These are phyloP conservation scores for Euborellia annulipes DNA, from an alignment of 1,140 invertebrate genomes.

Conservation along the genomic window DNA sequence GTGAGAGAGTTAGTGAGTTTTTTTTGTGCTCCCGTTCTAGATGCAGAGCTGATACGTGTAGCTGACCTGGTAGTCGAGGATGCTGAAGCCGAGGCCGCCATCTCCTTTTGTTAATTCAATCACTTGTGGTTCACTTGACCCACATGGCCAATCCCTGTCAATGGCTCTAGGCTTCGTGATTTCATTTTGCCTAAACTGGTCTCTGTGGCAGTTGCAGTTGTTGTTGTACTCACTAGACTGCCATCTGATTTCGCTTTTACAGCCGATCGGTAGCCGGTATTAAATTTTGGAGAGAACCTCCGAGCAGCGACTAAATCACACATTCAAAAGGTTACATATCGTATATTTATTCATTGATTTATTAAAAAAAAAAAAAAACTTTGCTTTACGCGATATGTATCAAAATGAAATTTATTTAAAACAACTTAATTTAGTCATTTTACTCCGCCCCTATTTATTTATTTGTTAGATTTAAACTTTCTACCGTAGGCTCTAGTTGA, in stretches of 20 bases:
- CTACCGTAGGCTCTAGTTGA: too few relatives aligned
- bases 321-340: too few relatives aligned
- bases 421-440: too few relatives aligned
- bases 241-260: constrained; percentile 97
- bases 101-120: constrained; percentile 94
- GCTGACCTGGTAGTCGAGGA: constrained; percentile 88
- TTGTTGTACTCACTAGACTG: constrained; percentile 65
- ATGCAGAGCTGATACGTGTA: too few relatives aligned
- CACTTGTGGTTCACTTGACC: constrained; percentile 89
- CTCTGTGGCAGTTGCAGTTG: constrained; percentile 46
- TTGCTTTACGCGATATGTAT: too few relatives aligned
- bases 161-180: constrained; percentile 85
- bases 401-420: too few relatives aligned
- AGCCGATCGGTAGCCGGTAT: constrained; percentile 70
- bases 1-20: too few relatives aligned
- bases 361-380: too few relatives aligned
- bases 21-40: too few relatives aligned
- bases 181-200: constrained; percentile 62
- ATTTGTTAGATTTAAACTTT: too few relatives aligned
- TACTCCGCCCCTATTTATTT: too few relatives aligned
- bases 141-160: constrained; percentile 98
- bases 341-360: too few relatives aligned
- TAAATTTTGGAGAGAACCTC: constrained; percentile 63
- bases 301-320: constrained; percentile 44
- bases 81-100: constrained; percentile 93